Evolutionary conservation across 2,797 vertebrate genomes (phyloP), one percentile per base, ranked within the genome.

Genomic region (Enteromius viviparus): DNA sequence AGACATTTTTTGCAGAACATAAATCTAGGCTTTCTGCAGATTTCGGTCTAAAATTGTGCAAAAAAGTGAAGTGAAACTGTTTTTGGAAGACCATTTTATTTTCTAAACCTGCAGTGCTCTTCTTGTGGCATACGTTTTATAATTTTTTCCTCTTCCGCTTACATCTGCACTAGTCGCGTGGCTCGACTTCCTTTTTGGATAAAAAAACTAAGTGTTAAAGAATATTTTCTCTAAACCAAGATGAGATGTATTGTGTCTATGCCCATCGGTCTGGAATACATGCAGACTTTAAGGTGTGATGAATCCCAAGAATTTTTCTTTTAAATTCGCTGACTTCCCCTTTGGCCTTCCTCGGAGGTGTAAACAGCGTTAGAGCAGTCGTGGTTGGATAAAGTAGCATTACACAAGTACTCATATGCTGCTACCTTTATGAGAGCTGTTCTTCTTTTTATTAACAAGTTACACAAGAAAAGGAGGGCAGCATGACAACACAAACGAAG

Each of bases 381-480:
- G 23, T 26, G 53, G 40, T 68, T 37, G 72, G 37, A 71, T 60
- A 29, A 75, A 80, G 53, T 42, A 45, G 26, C 49, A 58, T 78
- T 75, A 80, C 69, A 76, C 42, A 69, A 79, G 72, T n/a, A 19
- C 47, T 78, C 58, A 76, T 69, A 42, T 68, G 80, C 49, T 5
- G 65, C 80, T 78, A 75, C 71, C 60, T 79, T 83, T 71, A 80
- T 65, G 53, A 74, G 62, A 80, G 45, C 75, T 37, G 23, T 64
- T 66, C 69, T 23, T 83, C 55, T 83, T 65, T 85, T 85, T 76
- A 82, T 87, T 81, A 83, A 84, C 77, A 83, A 76, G 62, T 85
- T 76, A 81, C 84, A 76, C 72, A 85, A 85, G 84, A 15, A 83
- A 86, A 66, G 49, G 69, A 76, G 80, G 68, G 51, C 53, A 64